phyloP scores from a whole-genome alignment of 2,797 vertebrate genomes.

The Liasis olivaceus region DNA sequence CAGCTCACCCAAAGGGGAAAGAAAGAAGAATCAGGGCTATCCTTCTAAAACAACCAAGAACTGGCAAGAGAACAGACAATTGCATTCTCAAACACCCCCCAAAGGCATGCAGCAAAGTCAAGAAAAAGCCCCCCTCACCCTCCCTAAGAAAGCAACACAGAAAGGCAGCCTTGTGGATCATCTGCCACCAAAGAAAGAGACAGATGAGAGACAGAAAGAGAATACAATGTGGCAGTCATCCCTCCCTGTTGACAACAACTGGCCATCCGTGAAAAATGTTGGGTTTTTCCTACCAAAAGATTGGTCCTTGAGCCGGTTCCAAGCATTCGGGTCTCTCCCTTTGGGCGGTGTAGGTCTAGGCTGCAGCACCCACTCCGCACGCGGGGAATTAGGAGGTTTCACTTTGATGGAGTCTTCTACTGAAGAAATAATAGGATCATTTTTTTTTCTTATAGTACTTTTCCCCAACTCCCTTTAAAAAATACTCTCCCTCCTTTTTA shows the following conservation, averaged over 20 bases:
- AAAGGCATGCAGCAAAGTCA: not conserved
- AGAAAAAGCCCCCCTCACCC: not conserved
- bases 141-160: not conserved
- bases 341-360: conserved; percentile 38
- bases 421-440: conserved; percentile 35
- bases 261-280: conserved; percentile 21
- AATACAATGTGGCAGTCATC: conserved; percentile 23
- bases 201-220: not conserved
- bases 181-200: not conserved
- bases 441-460: not conserved
- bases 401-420: conserved; percentile 32
- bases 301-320: conserved; percentile 32
- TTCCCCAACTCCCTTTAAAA: not conserved
- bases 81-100: not conserved
- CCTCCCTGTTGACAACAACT: not conserved
- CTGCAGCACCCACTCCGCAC: conserved; percentile 19
- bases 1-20: not conserved
- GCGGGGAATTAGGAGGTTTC: conserved; percentile 29
- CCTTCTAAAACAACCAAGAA: not conserved
- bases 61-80: not conserved
- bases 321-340: conserved; percentile 29
- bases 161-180: not conserved
- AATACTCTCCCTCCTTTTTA: not conserved
- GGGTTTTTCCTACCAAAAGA: conserved; percentile 19
- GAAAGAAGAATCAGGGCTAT: not conserved